Base-by-base conservation (phyloP, 1,140 invertebrate species). In the Ceratina calcarata region DNA sequence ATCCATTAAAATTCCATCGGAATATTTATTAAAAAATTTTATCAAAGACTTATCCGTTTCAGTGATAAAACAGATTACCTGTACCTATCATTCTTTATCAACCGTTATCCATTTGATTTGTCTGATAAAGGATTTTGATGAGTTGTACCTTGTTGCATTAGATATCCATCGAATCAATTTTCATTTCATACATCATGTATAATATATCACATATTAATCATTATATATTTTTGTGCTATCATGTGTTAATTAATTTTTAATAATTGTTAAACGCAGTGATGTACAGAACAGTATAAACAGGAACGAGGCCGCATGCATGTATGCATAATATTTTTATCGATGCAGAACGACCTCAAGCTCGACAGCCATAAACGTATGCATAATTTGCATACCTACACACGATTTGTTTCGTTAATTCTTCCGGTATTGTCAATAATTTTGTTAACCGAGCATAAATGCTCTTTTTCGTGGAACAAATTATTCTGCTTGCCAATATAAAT, bases 251-350 rank as follows among this genome's bases (percentile, higher is more conserved):
- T 45, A 7, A 45, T 45, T 45, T 45, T 45, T 45, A 10, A 45
- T 45, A 10, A 45, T 10, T 10, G 37, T 45, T 10, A 10, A n/a
- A 49, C 22, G 20, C 32, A 18, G 49, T 10, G 6, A 10, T 57
- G 27, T n/a, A 13, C 1, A 3, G 12, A n/a, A n/a, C n/a, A 45
- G n/a, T 37, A 72, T 49, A 80, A 58, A 71, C 15, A 37, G 61
- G 72, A 84, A 80, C 67, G 67, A 83, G 76, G 81, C 24, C 67
- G 20, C 53, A 3, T 55, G 53, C 57, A 62, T 18, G 12, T 61
- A 20, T 51, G 37, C 24, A n/a, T 32, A 71, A 58, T 18, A 72
- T 83, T 83, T 83, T 70, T 75, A 75, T 70, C 60, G 20, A 24
- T 55, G 49, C 69, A 61, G 51, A 27, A 66, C 65, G 77, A 68